Conservation (phyloP, 53 echinoderm and acorn worm species). For the Holothuria scabra region DNA sequence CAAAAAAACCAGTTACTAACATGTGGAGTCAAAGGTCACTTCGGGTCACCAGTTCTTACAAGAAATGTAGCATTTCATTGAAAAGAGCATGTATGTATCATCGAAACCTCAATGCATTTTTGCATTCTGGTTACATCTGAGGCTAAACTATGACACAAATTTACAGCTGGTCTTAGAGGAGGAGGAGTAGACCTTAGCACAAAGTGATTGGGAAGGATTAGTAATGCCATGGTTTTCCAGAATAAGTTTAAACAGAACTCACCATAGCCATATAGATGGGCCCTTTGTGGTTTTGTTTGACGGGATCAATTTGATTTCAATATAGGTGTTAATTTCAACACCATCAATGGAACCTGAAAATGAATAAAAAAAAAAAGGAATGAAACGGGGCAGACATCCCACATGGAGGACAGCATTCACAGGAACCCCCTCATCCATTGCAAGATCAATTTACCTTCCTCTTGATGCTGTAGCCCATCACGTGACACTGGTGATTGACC, state of each 20-base stretch:
- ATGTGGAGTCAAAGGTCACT: no score
- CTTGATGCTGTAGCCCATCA: background rate
- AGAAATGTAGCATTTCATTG: no score
- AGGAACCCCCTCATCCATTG: background rate
- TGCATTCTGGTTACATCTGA: no score
- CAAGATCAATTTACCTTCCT: background rate
- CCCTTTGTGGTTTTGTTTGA: background rate
- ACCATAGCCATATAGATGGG: background rate
- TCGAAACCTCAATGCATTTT: no score
- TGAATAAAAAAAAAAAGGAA: background rate
- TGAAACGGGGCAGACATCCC: background rate
- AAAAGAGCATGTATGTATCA: no score
- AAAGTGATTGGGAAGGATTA: no score
- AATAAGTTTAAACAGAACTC: background rate
- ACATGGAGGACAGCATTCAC: background rate
- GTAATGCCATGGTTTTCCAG: background rate
- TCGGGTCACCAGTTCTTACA: no score
- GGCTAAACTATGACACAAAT: no score
- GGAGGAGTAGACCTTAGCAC: no score
- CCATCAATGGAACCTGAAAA: slow-evolving; percentile 1
- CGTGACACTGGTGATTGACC: background rate
- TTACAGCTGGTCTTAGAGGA: no score
- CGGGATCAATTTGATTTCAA: background rate
- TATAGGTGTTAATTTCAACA: background rate
- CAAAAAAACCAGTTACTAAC: no score